These are phyloP conservation scores for Addax nasomaculatus DNA, from an alignment of 2,113 vertebrate species.

Conservation along the genomic window DNA sequence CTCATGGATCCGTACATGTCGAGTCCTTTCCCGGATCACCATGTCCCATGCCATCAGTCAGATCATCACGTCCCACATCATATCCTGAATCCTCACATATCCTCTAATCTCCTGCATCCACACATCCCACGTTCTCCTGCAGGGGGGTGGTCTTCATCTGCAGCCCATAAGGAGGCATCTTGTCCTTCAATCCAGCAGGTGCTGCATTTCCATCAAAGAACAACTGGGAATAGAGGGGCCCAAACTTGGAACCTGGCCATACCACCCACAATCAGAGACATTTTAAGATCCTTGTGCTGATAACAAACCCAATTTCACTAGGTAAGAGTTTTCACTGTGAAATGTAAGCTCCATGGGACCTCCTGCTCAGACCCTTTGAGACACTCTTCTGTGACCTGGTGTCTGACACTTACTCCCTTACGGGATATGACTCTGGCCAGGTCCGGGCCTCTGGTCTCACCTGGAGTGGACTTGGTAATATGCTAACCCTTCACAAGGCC, in stretches of 20 bases:
- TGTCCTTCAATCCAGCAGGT: neutral
- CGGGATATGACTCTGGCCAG: neutral
- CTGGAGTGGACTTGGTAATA: neutral
- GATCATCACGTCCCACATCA: neutral
- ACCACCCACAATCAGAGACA: neutral
- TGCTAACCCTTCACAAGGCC: neutral
- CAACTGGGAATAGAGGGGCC: neutral
- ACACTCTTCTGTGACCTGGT: neutral
- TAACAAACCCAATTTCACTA: neutral
- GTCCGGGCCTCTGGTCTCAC: neutral
- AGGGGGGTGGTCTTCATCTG: neutral
- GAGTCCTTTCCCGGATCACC: neutral
- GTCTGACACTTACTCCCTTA: neutral
- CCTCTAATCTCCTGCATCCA: neutral
- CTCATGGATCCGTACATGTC: rapidly evolving
- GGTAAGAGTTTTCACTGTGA: neutral
- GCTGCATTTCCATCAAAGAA: neutral
- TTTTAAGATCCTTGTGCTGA: neutral
- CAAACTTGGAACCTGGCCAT: neutral
- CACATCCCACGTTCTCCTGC: neutral
- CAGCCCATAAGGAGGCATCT: neutral
- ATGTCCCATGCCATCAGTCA: neutral
- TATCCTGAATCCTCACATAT: neutral
- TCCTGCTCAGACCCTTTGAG: neutral
- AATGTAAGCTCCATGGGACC: neutral